Percentiles rank a stretch among this genome's conserved stretches.
phyloP scores from a whole-genome alignment of 2,888 invertebrate species.

The Latrodectus elegans region DNA sequence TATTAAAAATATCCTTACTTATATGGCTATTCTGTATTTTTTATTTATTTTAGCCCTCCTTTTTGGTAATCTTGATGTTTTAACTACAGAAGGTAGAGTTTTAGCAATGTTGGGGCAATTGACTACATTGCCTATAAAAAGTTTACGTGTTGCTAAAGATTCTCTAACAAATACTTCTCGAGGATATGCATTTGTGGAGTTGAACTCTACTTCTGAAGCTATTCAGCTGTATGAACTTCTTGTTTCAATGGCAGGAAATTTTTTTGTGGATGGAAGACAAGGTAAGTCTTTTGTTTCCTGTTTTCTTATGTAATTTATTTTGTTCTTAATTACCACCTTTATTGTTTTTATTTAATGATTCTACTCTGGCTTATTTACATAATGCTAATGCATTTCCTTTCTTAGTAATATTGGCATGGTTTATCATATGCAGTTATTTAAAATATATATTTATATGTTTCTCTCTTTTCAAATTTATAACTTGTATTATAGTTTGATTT shows the following conservation, averaged over 20 bases:
- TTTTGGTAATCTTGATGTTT: slow-evolving; percentile 90
- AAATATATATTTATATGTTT: too few relatives aligned
- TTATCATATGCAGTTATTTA: too few relatives aligned
- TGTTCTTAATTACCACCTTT: too few relatives aligned
- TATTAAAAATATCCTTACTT: too few relatives aligned
- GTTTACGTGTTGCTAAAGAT: slow-evolving; percentile 89
- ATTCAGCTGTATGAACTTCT: slow-evolving; percentile 85
- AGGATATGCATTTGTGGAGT: slow-evolving; percentile 87
- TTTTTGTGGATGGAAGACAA: slow-evolving; percentile 80
- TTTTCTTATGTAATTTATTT: too few relatives aligned
- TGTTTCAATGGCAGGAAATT: slow-evolving; percentile 77
- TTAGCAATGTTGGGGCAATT: slow-evolving; percentile 85
- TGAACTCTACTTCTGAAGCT: slow-evolving; percentile 87
- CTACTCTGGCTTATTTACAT: too few relatives aligned
- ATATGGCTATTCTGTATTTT: too few relatives aligned
- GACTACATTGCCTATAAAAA: slow-evolving; percentile 81
- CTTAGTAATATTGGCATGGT: too few relatives aligned
- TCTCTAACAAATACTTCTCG: slow-evolving; percentile 87
- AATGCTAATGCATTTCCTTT: too few relatives aligned
- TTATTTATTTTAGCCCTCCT: slow-evolving; percentile 80
- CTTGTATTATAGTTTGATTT: too few relatives aligned
- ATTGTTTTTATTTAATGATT: too few relatives aligned
- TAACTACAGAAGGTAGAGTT: slow-evolving; percentile 94
- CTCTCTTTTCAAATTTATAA: too few relatives aligned
- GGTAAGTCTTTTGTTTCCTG: slow-evolving; percentile 71